A percentile compares a stretch with the other conserved stretches of the same genome.
Evolutionary conservation across 2,888 invertebrate species (phyloP).

Genomic region (Zaprionus bogoriensis): DNA sequence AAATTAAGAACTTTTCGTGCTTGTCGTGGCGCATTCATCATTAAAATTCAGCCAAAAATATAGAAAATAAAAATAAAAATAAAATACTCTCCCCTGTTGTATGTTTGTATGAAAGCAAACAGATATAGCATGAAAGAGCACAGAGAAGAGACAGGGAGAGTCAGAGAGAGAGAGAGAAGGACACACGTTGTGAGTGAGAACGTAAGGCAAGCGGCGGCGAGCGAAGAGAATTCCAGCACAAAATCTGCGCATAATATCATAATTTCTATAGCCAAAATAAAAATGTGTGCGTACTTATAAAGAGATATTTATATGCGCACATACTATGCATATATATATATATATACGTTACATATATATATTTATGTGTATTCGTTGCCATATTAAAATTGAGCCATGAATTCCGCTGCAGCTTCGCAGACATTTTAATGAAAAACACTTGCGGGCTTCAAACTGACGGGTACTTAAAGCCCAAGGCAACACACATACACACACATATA

Average conservation of each 20-base stretch:
- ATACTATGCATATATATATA: background rate
- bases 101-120: constrained; percentile 4
- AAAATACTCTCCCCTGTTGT: constrained; percentile 23
- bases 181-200: background rate
- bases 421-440: constrained; percentile 56
- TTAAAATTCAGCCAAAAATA: constrained; percentile 58
- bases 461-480: constrained; percentile 11
- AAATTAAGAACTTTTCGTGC: constrained; percentile 37
- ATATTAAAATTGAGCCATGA: constrained; percentile 5
- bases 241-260: constrained; percentile 64
- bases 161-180: background rate
- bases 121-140: background rate
- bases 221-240: constrained; percentile 13
- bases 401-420: constrained; percentile 15
- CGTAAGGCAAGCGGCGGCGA: background rate
- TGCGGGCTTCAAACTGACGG: constrained; percentile 41
- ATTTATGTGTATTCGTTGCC: too few relatives aligned
- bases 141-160: background rate
- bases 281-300: constrained; percentile 9
- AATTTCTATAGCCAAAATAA: constrained; percentile 30
- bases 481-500: background rate
- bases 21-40: constrained; percentile 52
- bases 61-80: constrained; percentile 46
- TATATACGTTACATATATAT: constrained; percentile 1
- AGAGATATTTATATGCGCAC: background rate